Base-by-base conservation (phyloP, 2,888 invertebrate species). In the Julus scanicus region DNA sequence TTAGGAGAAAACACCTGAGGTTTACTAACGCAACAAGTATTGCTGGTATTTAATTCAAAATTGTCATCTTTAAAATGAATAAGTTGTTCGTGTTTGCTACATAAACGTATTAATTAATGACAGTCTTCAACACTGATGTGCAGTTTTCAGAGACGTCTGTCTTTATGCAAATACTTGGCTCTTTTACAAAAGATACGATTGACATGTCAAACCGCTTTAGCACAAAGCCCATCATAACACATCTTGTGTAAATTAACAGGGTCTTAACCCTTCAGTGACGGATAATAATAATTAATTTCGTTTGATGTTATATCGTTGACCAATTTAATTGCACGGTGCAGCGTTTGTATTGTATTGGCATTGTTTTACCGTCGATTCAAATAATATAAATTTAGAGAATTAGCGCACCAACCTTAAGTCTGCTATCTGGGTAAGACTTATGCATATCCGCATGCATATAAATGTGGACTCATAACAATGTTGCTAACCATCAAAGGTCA, bases 401-500 rank as follows among this genome's bases (percentile, higher is more conserved):
- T 29, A 71, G 71, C 71, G 29, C 71, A 29, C 20, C n/a, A 57
- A n/a, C 57, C 13, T 57, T 13, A 29, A 71, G 71, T 29, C 5
- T 6, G 29, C 9, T 71, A 71, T 71, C 29, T 71, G 29, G 71
- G 71, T 71, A 71, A 71, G 71, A 71, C 71, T 6, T n/a, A 71
- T 29, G 8, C 71, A 71, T 71, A 29, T 71, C 71, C 71, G 71
- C 71, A 37, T 80, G 80, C 5, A 37, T 80, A 2, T 80, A 11
- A 37, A 80, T 37, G 37, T 37, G 13, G 2, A 80, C 2, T 29
- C 80, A 37, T 80, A 80, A 80, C 80, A 29, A 80, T 80, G 80
- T 80, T 80, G 29, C 80, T 80, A 80, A 37, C 80, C 80, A 80
- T 80, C 80, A 80, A 80, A 80, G 80, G 80, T 80, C 80, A 80